A percentile compares a stretch with the other conserved stretches of the same genome.
Conservation (phyloP, 1,140 invertebrate genomes). For the Antheraea pernyi region DNA sequence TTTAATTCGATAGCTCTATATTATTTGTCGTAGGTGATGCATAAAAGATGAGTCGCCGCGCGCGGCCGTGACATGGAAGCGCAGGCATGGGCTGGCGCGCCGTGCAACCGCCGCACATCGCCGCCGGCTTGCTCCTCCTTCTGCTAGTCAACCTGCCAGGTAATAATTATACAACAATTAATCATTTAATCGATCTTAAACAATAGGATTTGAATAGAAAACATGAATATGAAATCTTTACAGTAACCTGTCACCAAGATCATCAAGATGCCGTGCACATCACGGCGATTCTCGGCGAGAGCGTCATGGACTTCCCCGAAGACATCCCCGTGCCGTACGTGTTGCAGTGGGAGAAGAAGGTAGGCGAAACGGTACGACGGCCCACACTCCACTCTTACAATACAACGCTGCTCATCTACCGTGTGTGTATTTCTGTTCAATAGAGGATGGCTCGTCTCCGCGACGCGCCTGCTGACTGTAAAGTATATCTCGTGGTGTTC, state of each 20-base stretch:
- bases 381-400: conserved; percentile 84
- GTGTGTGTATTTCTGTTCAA: conserved; percentile 77
- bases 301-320: conserved; percentile 96
- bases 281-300: conserved; percentile 96
- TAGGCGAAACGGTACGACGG: conserved; percentile 95
- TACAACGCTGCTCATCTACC: conserved; percentile 77
- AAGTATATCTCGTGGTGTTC: conserved; percentile 63
- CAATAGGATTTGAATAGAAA: not conserved
- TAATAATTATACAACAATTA: conserved; percentile 20
- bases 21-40: conserved; percentile 79
- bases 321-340: conserved; percentile 97
- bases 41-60: conserved; percentile 83
- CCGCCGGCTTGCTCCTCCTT: conserved; percentile 81
- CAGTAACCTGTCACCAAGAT: conserved; percentile 80
- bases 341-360: conserved; percentile 99
- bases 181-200: not conserved
- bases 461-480: conserved; percentile 69
- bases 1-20: not conserved
- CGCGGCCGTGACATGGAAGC: conserved; percentile 89
- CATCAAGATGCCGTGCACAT: conserved; percentile 96
- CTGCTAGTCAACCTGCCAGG: conserved; percentile 76
- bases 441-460: conserved; percentile 70
- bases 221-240: conserved; percentile 17
- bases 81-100: conserved; percentile 89
- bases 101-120: conserved; percentile 86